Percentiles rank a stretch among this genome's conserved stretches.
These are phyloP conservation scores for Fabriciana adippe DNA, from an alignment of 2,888 invertebrate genomes.

Conservation along the genomic window DNA sequence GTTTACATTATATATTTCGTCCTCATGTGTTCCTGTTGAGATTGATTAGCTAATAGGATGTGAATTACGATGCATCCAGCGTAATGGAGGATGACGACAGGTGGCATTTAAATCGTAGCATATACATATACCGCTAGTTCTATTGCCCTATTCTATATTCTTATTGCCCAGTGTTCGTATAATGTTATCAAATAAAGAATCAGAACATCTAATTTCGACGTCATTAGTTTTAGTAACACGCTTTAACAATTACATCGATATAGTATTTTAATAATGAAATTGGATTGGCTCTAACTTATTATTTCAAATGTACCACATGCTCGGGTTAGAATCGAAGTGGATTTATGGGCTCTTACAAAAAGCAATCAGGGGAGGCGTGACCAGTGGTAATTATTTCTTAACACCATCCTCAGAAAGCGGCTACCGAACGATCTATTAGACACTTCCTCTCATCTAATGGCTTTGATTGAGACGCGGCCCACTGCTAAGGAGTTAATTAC, in stretches of 20 bases:
- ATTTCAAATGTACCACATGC: conserved; percentile 65
- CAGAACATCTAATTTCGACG: conserved; percentile 55
- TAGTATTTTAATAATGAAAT: conserved; percentile 47
- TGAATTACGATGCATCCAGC: conserved; percentile 47
- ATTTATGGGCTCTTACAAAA: conserved; percentile 76
- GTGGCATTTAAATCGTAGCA: conserved; percentile 51
- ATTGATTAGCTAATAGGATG: conserved; percentile 56
- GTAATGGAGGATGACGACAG: conserved; percentile 35
- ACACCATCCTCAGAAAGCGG: conserved; percentile 68
- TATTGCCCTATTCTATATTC: too few relatives aligned
- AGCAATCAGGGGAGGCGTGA: conserved; percentile 77
- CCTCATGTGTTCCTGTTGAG: conserved; percentile 52
- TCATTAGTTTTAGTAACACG: conserved; percentile 49
- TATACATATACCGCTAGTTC: conserved; percentile 49
- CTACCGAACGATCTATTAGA: conserved; percentile 70
- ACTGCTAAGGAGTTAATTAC: conserved; percentile 60
- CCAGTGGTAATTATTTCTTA: conserved; percentile 78
- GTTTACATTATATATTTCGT: conserved; percentile 42
- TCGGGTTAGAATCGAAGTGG: conserved; percentile 57
- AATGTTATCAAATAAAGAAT: conserved; percentile 53
- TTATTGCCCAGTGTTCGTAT: conserved; percentile 50
- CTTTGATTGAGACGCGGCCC: conserved; percentile 67
- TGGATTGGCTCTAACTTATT: conserved; percentile 54
- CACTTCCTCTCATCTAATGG: conserved; percentile 60
- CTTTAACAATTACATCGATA: conserved; percentile 49